phyloP scores from a whole-genome alignment of 2,797 vertebrate genomes.

The Momotus momota region DNA sequence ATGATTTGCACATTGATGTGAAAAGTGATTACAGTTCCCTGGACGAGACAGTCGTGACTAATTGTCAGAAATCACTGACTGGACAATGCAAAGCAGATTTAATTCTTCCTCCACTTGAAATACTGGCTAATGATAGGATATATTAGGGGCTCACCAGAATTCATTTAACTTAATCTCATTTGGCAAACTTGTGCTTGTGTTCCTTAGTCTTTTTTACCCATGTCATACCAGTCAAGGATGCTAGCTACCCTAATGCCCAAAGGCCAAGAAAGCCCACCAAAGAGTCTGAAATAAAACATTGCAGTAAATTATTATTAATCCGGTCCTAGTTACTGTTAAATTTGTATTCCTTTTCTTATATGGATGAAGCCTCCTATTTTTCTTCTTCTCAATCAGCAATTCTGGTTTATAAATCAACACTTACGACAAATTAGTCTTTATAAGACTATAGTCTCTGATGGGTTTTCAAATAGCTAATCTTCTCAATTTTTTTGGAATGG shows the following conservation, averaged over 20 bases:
- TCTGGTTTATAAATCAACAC: neutral
- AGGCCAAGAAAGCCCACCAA: neutral
- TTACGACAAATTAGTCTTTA: neutral
- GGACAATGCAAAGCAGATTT: neutral
- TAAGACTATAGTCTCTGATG: neutral
- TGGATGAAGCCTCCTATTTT: neutral
- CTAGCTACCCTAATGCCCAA: neutral
- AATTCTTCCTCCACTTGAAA: neutral
- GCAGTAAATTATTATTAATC: neutral
- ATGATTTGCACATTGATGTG: neutral
- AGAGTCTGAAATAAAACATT: neutral
- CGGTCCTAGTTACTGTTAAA: neutral
- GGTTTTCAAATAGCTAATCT: neutral
- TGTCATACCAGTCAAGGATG: neutral
- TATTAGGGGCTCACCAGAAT: neutral
- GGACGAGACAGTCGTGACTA: neutral
- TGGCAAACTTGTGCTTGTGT: neutral
- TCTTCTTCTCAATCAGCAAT: neutral
- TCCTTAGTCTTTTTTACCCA: neutral
- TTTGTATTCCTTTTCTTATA: neutral
- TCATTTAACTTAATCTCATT: neutral
- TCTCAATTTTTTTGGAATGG: neutral
- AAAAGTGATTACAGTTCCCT: neutral
- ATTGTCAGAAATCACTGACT: neutral
- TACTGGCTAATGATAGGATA: neutral